Evolutionary conservation across 2,888 invertebrate genomes (phyloP), one percentile per base, ranked within the genome.

Genomic region (Cheilosia pagana): DNA sequence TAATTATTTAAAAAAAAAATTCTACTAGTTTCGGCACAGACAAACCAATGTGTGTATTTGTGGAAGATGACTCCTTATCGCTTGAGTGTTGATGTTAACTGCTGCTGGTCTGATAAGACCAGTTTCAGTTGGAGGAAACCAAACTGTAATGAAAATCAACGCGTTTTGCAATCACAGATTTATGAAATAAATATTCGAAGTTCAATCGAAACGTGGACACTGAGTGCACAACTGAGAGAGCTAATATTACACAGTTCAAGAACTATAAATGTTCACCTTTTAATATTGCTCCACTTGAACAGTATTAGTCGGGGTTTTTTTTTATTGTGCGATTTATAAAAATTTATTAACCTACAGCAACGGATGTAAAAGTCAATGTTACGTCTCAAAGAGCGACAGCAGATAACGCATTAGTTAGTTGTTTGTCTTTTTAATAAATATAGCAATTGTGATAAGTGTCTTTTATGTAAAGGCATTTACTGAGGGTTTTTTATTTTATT

Each of bases 91-190:
- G 35, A 77, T 72, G 45, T 45, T 82, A 77, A 62, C 78, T 60
- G 70, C 43, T 52, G 39, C 45, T 39, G 31, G 16, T 65, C 59
- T 53, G 78, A 78, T 75, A 59, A 53, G 48, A 83, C 83, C 70
- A 75, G 83, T 70, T 78, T 55, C 3, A 75, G 59, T 75, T 65
- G 78, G 78, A 75, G 21, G 41, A 68, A 78, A 59, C 78, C 45
- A 48, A 77, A 59, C 12, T 62, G 25, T 59, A 57, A 53, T 57
- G 31, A 72, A 23, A 14, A 68, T 48, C 31, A 57, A 68, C 67
- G 52, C 48, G 57, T 77, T 82, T 72, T 68, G 77, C 82, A 72
- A 83, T 57, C 59, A 23, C 59, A 28, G 65, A 53, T 59, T 71
- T 59, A 41, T 57, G 39, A 50, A 70, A 52, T 53, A 52, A 71